These are phyloP conservation scores for Ciona savignyi DNA, from an alignment of 23 tunicate species.

Conservation along the genomic window DNA sequence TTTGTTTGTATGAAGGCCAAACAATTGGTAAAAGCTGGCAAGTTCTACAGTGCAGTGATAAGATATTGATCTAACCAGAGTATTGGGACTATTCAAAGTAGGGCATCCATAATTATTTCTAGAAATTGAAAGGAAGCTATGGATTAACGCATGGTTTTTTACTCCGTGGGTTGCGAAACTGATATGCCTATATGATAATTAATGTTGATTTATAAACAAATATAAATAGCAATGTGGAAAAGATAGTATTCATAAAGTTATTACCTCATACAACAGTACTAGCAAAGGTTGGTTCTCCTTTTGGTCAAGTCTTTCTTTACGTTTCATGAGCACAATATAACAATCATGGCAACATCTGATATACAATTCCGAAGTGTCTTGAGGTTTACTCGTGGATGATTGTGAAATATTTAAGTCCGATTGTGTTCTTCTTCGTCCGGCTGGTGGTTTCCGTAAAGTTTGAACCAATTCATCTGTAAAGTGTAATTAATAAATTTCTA, in stretches of 20 bases:
- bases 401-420: slow-evolving; percentile 5
- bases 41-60: no score
- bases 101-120: no score
- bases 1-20: no score
- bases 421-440: slow-evolving; percentile 6
- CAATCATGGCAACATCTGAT: slow-evolving; percentile 72
- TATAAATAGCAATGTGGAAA: no score
- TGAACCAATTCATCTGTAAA: slow-evolving; percentile 30
- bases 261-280: slow-evolving; percentile 50
- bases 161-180: no score
- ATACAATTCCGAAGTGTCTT: background rate
- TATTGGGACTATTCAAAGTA: no score
- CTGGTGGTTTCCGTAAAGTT: slow-evolving; percentile 18
- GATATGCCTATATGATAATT: no score
- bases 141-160: no score
- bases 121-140: background rate
- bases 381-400: background rate
- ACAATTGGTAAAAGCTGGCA: no score
- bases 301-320: slow-evolving; percentile 54
- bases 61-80: no score
- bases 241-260: background rate
- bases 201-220: no score
- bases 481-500: background rate
- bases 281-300: slow-evolving; percentile 37
- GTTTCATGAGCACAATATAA: slow-evolving; percentile 33